Conservation (phyloP, 92 coral and sea anemone genomes). For the Zoanthus sociatus region DNA sequence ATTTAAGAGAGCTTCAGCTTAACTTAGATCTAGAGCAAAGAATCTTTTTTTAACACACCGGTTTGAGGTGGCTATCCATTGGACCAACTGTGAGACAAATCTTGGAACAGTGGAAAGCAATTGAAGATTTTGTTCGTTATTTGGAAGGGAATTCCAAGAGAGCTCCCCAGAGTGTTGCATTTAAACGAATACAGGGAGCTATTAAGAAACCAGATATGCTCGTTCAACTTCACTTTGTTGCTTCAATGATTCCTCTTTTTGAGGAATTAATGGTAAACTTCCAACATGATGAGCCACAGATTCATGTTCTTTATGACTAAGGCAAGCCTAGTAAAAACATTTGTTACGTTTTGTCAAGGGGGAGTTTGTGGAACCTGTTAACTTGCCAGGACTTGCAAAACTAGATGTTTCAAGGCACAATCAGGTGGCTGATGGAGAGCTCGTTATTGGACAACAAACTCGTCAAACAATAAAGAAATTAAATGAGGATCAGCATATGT, state of each 20-base stretch:
- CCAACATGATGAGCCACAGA: background rate
- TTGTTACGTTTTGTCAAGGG: conserved; percentile 7
- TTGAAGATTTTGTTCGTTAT: conserved; percentile 9
- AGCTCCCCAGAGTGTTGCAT: conserved; percentile 1
- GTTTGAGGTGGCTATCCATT: conserved; percentile 1
- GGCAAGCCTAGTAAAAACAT: background rate
- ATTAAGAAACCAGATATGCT: background rate
- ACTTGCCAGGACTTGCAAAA: background rate
- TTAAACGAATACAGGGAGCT: background rate
- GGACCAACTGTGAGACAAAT: background rate
- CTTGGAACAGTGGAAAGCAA: conserved; percentile 2
- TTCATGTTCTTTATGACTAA: background rate
- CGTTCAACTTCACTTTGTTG: background rate
- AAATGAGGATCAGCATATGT: background rate
- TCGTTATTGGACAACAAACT: background rate
- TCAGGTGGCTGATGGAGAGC: background rate
- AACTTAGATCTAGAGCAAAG: conserved; percentile 5
- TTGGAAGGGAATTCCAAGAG: background rate
- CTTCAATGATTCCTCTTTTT: background rate
- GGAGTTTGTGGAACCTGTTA: background rate
- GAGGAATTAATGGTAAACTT: background rate
- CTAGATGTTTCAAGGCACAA: background rate
- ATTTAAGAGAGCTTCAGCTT: background rate
- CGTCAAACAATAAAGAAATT: background rate
- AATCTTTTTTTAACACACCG: background rate